A percentile compares a stretch with the other conserved stretches of the same genome.
phyloP scores from a whole-genome alignment of 1,140 invertebrate genomes.

The Drosophila guanche region DNA sequence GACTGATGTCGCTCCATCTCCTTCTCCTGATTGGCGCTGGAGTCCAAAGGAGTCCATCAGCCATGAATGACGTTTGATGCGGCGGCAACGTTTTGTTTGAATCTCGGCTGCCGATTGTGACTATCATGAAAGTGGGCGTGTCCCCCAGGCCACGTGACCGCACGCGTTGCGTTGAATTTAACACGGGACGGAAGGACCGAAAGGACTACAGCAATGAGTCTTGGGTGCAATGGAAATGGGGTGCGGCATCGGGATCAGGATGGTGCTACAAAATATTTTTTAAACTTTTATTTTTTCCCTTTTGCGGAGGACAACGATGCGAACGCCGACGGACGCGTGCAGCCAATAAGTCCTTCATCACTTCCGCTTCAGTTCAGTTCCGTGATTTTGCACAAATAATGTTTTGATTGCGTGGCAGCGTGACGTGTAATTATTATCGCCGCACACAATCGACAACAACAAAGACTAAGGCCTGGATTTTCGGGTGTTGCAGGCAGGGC shows the following conservation, averaged over 20 bases:
- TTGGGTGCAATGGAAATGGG: constrained; percentile 57
- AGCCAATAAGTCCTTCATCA: constrained; percentile 83
- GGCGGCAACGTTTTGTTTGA: constrained; percentile 50
- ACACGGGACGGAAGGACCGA: constrained; percentile 57
- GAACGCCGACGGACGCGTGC: constrained; percentile 65
- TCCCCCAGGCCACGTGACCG: constrained; percentile 66
- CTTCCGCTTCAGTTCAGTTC: constrained; percentile 83
- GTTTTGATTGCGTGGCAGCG: constrained; percentile 83
- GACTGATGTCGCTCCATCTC: not conserved
- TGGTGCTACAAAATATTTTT: constrained; percentile 50
- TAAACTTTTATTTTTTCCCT: constrained; percentile 57
- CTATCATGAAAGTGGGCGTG: constrained; percentile 76
- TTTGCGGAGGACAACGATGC: constrained; percentile 13
- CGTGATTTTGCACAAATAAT: constrained; percentile 83
- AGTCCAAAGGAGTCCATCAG: constrained; percentile 14
- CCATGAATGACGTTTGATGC: constrained; percentile 48
- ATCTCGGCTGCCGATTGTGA: constrained; percentile 62
- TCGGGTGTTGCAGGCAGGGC: constrained; percentile 14
- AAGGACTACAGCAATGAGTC: constrained; percentile 20
- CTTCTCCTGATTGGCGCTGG: constrained; percentile 48
- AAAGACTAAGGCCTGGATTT: constrained; percentile 38
- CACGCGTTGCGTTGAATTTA: constrained; percentile 78
- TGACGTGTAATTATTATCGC: constrained; percentile 83
- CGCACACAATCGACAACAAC: constrained; percentile 69
- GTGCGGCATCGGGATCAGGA: constrained; percentile 20